Evolutionary conservation across 2,888 invertebrate species (phyloP), one percentile per base, ranked within the genome.

Genomic region (Spicauda simplicius): DNA sequence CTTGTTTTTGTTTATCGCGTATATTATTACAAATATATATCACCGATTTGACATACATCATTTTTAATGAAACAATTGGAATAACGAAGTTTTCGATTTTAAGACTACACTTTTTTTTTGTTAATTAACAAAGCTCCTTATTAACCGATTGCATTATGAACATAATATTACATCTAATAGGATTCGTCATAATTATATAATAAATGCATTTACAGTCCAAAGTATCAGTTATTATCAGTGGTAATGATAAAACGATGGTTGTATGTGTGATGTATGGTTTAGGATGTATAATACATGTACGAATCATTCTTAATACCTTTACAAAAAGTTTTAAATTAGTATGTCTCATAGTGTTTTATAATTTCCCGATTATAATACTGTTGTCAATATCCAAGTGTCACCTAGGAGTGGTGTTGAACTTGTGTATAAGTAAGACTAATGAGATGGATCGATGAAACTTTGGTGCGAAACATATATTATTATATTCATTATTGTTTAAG

Each of bases 381-480:
- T 66, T 60, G 54, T n/a, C 48, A 12, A 48, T 66, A 61, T 66
- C n/a, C 58, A 56, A 12, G n/a, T 37, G 60, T 30, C 55, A 55
- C 19, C 59, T 57, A 57, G 20, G 41, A 45, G 48, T 58, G 60
- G 57, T 62, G 56, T 60, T 69, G 64, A 52, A 52, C 64, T 48
- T 50, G 45, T 64, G 50, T 56, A 56, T 56, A 55, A 50, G 53
- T 61, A 58, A 55, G 33, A 52, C 30, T 66, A 60, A 56, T 54
- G 52, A n/a, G n/a, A 61, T 37, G 50, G 50, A 56, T 41, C 56
- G 67, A 20, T 56, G 67, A 59, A 73, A 74, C 74, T 76, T 81
- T 85, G 88, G 88, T 88, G 88, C 89, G 82, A 83, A 66, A 83
- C 79, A 80, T 78, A 78, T 81, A 84, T 66, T 59, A 33, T 53